phyloP scores from a whole-genome alignment of 2,797 vertebrate genomes.

The Pelochelys cantorii region DNA sequence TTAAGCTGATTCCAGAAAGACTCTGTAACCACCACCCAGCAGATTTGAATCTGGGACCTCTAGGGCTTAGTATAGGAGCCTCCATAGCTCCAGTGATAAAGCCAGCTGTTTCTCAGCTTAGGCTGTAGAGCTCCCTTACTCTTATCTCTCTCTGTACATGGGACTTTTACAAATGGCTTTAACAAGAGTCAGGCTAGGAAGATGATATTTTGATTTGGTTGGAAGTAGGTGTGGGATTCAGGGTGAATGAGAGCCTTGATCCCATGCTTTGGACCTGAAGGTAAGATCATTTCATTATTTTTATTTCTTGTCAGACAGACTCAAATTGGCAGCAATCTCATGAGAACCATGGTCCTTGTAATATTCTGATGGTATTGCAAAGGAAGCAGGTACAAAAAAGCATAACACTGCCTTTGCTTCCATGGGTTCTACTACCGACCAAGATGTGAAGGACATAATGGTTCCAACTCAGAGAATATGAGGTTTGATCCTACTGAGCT shows the following conservation, averaged over 20 bases:
- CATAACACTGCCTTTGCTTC: conserved; percentile 18
- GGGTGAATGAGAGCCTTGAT: not conserved
- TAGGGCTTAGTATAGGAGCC: no score
- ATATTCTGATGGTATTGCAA: not conserved
- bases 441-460: not conserved
- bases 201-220: not conserved
- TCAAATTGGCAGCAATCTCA: not conserved
- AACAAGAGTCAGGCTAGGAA: accelerated
- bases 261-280: not conserved
- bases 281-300: not conserved
- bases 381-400: not conserved
- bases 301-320: not conserved
- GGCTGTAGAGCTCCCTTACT: conserved; percentile 11
- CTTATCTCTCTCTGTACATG: no score
- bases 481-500: conserved; percentile 11
- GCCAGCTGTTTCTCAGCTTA: no score
- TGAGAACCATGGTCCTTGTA: not conserved
- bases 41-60: no score
- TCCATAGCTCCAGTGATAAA: no score
- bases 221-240: not conserved
- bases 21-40: no score
- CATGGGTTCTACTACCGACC: conserved; percentile 41
- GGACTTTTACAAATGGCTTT: not conserved
- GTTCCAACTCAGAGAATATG: conserved; percentile 34
- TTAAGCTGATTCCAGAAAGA: no score